phyloP scores from a whole-genome alignment of 2,888 invertebrate genomes.

The Eupithecia subumbrata region DNA sequence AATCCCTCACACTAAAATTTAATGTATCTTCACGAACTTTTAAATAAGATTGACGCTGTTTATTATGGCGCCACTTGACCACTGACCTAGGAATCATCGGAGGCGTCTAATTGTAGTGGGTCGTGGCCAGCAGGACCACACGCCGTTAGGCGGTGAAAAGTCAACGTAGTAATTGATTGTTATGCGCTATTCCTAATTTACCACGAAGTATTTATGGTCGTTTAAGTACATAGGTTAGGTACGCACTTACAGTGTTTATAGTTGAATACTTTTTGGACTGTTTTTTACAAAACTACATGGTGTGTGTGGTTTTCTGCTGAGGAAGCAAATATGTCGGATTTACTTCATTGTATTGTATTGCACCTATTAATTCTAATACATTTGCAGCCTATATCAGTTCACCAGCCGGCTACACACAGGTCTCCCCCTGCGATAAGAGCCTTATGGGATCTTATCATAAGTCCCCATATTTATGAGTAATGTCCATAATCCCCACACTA shows the following conservation, averaged over 20 bases:
- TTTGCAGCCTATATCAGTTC: no score
- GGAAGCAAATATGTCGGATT: background rate
- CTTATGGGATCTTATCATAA: no score
- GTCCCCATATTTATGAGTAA: no score
- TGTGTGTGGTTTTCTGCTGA: background rate
- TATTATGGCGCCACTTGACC: slow-evolving; percentile 55
- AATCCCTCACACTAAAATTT: slow-evolving; percentile 40
- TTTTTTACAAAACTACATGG: background rate
- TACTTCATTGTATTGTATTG: background rate
- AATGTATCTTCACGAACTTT: slow-evolving; percentile 39
- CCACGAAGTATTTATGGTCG: slow-evolving; percentile 5
- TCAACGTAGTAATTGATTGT: slow-evolving; percentile 61
- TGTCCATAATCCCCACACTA: no score
- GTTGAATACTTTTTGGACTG: background rate
- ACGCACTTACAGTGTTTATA: background rate
- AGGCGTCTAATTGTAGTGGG: slow-evolving; percentile 60
- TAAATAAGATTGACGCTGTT: slow-evolving; percentile 63
- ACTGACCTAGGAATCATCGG: slow-evolving; percentile 54
- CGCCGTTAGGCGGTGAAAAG: slow-evolving; percentile 60
- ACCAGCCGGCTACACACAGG: no score
- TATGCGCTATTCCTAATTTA: slow-evolving; percentile 5
- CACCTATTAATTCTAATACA: no score
- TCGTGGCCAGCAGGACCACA: slow-evolving; percentile 64
- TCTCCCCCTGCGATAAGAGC: no score
- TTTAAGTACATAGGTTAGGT: slow-evolving; percentile 1